Conservation (phyloP, 2,797 vertebrate genomes). For the Anabacerthia variegaticeps region DNA sequence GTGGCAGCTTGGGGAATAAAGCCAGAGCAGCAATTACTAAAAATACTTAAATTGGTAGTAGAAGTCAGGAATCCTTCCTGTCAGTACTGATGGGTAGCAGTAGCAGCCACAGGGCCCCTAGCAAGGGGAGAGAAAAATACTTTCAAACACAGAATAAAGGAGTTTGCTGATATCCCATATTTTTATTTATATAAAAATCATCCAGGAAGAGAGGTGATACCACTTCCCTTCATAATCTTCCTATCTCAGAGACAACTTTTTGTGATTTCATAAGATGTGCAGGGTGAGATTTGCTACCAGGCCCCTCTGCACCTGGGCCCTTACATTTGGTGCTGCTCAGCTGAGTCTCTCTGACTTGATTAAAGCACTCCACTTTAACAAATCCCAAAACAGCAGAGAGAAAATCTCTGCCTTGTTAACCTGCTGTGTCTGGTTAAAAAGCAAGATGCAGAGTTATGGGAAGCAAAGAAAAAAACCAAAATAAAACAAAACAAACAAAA, state of each 20-base stretch:
- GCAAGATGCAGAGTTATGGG: neutral
- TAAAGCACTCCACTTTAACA: neutral
- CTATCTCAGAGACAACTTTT: neutral
- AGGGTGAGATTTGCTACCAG: neutral
- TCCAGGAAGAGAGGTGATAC: neutral
- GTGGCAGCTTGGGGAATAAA: neutral
- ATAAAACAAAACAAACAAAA: neutral
- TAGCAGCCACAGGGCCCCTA: neutral
- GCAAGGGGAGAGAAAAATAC: neutral
- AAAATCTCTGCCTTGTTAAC: neutral
- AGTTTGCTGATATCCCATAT: neutral
- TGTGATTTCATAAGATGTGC: neutral
- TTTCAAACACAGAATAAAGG: neutral
- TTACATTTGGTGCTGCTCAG: neutral
- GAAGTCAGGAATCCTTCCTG: neutral
- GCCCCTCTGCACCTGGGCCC: rapidly evolving
- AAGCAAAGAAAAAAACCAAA: neutral
- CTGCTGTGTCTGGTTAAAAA: neutral
- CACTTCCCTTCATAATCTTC: neutral
- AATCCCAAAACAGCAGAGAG: neutral
- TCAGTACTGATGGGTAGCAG: rapidly evolving
- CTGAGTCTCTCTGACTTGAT: too few species aligned
- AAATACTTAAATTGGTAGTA: rapidly evolving
- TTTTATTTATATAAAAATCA: neutral
- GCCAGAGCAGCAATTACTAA: neutral